phyloP scores from a whole-genome alignment of 2,797 vertebrate genomes.

The Sylvilagus floridanus region DNA sequence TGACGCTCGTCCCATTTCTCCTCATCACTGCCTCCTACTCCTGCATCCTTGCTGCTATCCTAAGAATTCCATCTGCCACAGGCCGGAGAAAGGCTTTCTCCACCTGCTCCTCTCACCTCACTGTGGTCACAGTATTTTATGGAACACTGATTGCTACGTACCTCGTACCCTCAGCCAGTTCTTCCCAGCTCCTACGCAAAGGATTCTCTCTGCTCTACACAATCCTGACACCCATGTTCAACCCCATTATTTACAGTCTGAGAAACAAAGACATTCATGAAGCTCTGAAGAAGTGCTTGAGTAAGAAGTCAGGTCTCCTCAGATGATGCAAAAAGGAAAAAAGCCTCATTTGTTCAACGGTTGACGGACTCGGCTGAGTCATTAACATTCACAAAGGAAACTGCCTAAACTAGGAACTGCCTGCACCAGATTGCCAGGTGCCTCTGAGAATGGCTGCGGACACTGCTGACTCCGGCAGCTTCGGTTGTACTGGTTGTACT shows the following conservation, averaged over 20 bases:
- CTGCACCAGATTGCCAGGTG: neutral
- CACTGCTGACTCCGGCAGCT: neutral
- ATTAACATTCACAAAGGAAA: conserved; percentile 25
- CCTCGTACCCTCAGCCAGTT: conserved; percentile 60
- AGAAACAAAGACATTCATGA: conserved; percentile 78
- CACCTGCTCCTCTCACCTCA: conserved; percentile 81
- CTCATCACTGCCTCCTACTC: conserved; percentile 73
- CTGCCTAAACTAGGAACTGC: neutral
- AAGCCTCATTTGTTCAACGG: neutral
- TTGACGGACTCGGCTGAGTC: neutral
- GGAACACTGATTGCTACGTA: conserved; percentile 75
- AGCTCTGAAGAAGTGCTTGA: conserved; percentile 73
- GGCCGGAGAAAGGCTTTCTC: conserved; percentile 77
- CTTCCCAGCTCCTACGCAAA: conserved; percentile 68
- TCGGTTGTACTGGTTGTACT: neutral
- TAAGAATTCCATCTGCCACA: conserved; percentile 76
- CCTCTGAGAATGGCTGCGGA: neutral
- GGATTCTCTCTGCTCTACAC: conserved; percentile 77
- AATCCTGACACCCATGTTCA: conserved; percentile 76
- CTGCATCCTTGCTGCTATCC: conserved; percentile 75
- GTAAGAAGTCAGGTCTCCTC: conserved; percentile 57
- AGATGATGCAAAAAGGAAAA: conserved; percentile 26
- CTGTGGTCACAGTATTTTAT: conserved; percentile 75
- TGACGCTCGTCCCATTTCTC: conserved; percentile 72
- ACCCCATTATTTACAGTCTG: conserved; percentile 79